phyloP scores from a whole-genome alignment of 2,888 invertebrate genomes.

The Mimachlamys varia region DNA sequence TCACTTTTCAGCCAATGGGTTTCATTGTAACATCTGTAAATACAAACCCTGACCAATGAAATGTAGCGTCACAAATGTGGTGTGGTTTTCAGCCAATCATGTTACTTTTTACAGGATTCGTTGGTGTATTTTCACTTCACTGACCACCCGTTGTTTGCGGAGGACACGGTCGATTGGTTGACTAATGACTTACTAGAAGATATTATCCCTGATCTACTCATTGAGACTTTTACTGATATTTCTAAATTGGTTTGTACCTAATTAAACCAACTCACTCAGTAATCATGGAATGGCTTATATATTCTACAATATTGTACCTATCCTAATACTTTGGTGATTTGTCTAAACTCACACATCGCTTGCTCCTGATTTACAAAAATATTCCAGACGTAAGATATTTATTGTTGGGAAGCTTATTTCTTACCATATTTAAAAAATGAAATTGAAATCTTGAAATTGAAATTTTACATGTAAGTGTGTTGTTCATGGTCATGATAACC shows the following conservation, averaged over 20 bases:
- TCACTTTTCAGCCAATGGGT: not conserved
- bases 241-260: conserved; percentile 63
- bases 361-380: not conserved
- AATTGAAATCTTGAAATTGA: too few species aligned
- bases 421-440: too few species aligned
- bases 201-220: conserved; percentile 71
- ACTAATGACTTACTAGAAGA: conserved; percentile 69
- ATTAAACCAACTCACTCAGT: conserved; percentile 12
- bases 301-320: not conserved
- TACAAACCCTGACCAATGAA: not conserved
- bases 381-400: too few species aligned
- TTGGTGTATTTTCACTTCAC: conserved; percentile 63
- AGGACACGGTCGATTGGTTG: conserved; percentile 66
- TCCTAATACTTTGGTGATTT: not conserved
- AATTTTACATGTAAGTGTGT: too few species aligned
- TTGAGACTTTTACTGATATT: conserved; percentile 66
- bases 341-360: not conserved
- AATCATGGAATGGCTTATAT: conserved; percentile 11
- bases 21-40: not conserved
- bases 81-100: not conserved
- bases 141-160: conserved; percentile 69
- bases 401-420: too few species aligned
- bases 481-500: too few species aligned
- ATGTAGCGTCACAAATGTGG: not conserved
- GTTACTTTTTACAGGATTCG: conserved; percentile 57